A percentile compares a stretch with the other conserved stretches of the same genome.
Evolutionary conservation across 2,888 invertebrate species (phyloP).

Genomic region (Plemyria rubiginata): DNA sequence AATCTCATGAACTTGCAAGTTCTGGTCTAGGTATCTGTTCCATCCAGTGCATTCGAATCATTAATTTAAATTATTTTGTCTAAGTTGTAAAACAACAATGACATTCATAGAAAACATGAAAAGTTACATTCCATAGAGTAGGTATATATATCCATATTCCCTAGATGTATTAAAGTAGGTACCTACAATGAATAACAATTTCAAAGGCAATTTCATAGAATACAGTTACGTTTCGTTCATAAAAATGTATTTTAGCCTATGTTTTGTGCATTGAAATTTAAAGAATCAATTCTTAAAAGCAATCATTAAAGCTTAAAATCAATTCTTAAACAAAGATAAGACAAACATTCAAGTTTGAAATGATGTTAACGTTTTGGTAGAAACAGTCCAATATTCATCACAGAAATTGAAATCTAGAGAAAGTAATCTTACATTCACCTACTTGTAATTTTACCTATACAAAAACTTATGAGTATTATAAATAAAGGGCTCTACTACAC

Average conservation of each 20-base stretch:
- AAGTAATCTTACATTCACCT: constrained; percentile 54
- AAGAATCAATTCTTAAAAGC: constrained; percentile 18
- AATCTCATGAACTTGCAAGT: constrained; percentile 38
- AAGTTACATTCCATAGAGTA: constrained; percentile 28
- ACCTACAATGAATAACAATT: constrained; percentile 29
- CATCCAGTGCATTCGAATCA: constrained; percentile 24
- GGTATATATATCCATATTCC: constrained; percentile 18
- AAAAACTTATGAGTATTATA: constrained; percentile 85
- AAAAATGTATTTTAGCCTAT: constrained; percentile 21
- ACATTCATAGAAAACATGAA: constrained; percentile 33
- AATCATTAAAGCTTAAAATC: too few relatives aligned
- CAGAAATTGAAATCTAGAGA: constrained; percentile 60
- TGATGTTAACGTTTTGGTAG: constrained; percentile 28
- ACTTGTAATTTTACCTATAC: constrained; percentile 63
- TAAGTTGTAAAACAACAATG: constrained; percentile 34
- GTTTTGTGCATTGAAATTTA: constrained; percentile 34
- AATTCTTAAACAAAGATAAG: constrained; percentile 6
- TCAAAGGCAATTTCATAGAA: constrained; percentile 37
- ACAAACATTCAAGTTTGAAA: constrained; percentile 24
- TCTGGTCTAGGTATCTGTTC: constrained; percentile 26
- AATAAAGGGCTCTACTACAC: constrained; percentile 75
- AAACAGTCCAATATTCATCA: constrained; percentile 49
- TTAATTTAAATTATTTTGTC: constrained; percentile 20
- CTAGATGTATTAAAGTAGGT: constrained; percentile 15
- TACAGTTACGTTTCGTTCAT: constrained; percentile 19